A percentile compares a stretch with the other conserved stretches of the same genome.
phyloP scores from a whole-genome alignment of 2,888 invertebrate genomes.

The Xanthia icteritia region DNA sequence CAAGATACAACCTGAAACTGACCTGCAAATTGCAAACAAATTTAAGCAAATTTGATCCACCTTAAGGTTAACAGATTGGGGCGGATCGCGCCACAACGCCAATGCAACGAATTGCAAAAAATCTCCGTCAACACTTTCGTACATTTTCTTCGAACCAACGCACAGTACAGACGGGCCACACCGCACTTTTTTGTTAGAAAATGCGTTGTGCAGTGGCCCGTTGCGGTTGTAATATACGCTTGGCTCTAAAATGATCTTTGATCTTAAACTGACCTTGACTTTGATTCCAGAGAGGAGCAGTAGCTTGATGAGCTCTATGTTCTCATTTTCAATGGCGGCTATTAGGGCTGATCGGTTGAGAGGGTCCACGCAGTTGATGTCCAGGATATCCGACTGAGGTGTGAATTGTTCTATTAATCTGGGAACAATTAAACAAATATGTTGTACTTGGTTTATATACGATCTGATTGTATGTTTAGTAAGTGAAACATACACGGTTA shows the following conservation, averaged over 20 bases:
- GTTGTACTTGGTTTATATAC: neutral
- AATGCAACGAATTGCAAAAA: too few relatives aligned
- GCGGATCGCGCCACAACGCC: too few relatives aligned
- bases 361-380: conserved; percentile 98
- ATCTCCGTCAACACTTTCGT: neutral
- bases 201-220: neutral
- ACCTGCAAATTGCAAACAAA: too few relatives aligned
- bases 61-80: too few relatives aligned
- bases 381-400: conserved; percentile 92
- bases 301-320: conserved; percentile 96
- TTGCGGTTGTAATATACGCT: neutral
- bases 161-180: neutral
- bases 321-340: conserved; percentile 99
- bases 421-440: conserved; percentile 29
- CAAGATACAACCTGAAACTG: too few relatives aligned
- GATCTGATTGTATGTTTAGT: too few relatives aligned
- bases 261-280: conserved; percentile 91
- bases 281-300: conserved; percentile 95
- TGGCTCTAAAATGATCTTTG: neutral
- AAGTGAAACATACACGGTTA: too few relatives aligned
- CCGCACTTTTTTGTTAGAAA: neutral
- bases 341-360: conserved; percentile 97
- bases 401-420: conserved; percentile 93
- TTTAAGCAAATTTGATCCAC: too few relatives aligned
- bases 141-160: neutral